A percentile compares a stretch with the other conserved stretches of the same genome.
These are phyloP conservation scores for Magallana ariakensis DNA, from an alignment of 1,140 invertebrate species.

Conservation along the genomic window DNA sequence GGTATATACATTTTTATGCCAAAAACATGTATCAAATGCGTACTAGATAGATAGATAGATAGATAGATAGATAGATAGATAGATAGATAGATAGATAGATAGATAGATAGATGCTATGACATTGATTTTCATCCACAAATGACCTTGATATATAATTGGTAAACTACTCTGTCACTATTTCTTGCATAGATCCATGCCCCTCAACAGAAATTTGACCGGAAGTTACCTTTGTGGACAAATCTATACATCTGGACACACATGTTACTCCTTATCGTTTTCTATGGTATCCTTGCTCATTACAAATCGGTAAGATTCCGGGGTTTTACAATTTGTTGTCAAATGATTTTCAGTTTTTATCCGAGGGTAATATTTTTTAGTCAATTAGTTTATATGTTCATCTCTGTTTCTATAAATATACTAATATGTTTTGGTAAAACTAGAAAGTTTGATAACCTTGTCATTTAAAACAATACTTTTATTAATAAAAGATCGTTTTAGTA, in stretches of 20 bases:
- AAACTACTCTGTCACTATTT: not conserved
- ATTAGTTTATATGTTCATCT: no score
- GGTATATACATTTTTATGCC: no score
- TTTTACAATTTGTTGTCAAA: no score
- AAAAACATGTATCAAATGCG: no score
- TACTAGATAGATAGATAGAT: not conserved
- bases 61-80: not conserved
- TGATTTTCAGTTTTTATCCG: no score
- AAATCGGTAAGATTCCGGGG: conserved; percentile 55
- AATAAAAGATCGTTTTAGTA: not conserved
- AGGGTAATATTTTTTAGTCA: no score
- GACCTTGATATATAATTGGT: no score
- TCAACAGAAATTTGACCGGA: conserved; percentile 85
- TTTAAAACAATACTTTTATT: not conserved
- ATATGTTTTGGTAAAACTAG: no score
- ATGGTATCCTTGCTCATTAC: conserved; percentile 50
- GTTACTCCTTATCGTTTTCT: conserved; percentile 81
- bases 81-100: not conserved
- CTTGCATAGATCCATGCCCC: conserved; percentile 68
- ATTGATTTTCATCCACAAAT: not conserved
- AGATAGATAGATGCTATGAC: not conserved
- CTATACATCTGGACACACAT: conserved; percentile 87
- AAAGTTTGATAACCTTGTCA: not conserved
- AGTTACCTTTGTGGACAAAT: conserved; percentile 85
- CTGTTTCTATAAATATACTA: no score